phyloP scores from a whole-genome alignment of 2,888 invertebrate species.

The Zelleria hepariella region DNA sequence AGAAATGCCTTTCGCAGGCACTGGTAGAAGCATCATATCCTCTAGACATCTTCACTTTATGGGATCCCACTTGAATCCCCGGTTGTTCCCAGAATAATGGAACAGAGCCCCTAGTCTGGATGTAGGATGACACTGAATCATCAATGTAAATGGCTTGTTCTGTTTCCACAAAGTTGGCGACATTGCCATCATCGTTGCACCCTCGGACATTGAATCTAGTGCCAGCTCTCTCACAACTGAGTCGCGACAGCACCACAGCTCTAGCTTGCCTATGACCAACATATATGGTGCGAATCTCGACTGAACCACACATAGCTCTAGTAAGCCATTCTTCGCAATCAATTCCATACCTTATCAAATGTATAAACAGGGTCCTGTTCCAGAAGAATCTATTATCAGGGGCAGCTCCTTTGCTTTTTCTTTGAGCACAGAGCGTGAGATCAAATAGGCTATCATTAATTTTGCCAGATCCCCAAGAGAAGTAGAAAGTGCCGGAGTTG shows the following conservation, averaged over 20 bases:
- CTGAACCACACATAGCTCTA: slow-evolving; percentile 96
- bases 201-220: slow-evolving; percentile 98
- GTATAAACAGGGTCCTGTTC: slow-evolving; percentile 97
- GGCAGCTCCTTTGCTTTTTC: slow-evolving; percentile 81
- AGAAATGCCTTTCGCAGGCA: slow-evolving; percentile 93
- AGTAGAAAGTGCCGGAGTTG: slow-evolving; percentile 99
- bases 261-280: slow-evolving; percentile 95
- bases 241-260: slow-evolving; percentile 94
- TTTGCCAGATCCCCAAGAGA: slow-evolving; percentile 82
- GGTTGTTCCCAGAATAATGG: slow-evolving; percentile 99
- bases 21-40: slow-evolving; percentile 95
- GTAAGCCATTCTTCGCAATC: slow-evolving; percentile 93
- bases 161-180: slow-evolving; percentile 99
- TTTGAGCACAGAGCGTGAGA: slow-evolving; percentile 94
- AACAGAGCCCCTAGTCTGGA: slow-evolving; percentile 96
- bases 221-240: slow-evolving; percentile 98
- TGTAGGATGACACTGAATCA: slow-evolving; percentile 88
- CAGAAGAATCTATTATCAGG: slow-evolving; percentile 98
- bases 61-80: slow-evolving; percentile 98
- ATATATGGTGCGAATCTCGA: slow-evolving; percentile 98
- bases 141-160: slow-evolving; percentile 97
- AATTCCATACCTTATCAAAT: slow-evolving; percentile 92
- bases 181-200: slow-evolving; percentile 99
- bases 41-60: slow-evolving; percentile 96
- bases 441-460: slow-evolving; percentile 77